Conservation (phyloP, 2,888 invertebrate genomes). For the Temnothorax rugatulus region DNA sequence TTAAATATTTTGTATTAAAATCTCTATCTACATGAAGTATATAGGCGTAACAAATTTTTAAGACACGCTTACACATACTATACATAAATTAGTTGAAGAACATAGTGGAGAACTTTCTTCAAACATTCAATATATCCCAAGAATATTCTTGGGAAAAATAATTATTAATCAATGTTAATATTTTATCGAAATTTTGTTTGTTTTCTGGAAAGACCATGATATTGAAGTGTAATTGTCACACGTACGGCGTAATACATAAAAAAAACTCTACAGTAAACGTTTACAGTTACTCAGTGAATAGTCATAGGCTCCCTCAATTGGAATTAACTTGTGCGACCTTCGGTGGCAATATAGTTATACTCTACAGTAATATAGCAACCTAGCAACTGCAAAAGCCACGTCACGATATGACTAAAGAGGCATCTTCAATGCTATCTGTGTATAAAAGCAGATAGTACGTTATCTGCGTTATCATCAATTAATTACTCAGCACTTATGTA, state of each 20-base stretch:
- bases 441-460: neutral
- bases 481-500: neutral
- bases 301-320: constrained; percentile 1
- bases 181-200: neutral
- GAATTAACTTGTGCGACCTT: constrained; percentile 11
- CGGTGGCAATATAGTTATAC: neutral
- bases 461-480: neutral
- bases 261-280: neutral
- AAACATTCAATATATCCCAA: neutral
- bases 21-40: neutral
- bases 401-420: neutral
- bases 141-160: neutral
- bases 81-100: neutral
- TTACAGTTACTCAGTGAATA: constrained; percentile 24
- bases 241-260: neutral
- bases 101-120: neutral
- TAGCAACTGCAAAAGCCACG: neutral
- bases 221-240: neutral
- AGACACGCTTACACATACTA: too few relatives aligned
- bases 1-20: neutral
- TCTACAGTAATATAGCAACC: neutral
- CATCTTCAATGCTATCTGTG: neutral
- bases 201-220: neutral
- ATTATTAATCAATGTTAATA: neutral
- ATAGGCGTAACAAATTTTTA: neutral